phyloP scores from a whole-genome alignment of 2,888 invertebrate species.

The Watsonalla cultraria region DNA sequence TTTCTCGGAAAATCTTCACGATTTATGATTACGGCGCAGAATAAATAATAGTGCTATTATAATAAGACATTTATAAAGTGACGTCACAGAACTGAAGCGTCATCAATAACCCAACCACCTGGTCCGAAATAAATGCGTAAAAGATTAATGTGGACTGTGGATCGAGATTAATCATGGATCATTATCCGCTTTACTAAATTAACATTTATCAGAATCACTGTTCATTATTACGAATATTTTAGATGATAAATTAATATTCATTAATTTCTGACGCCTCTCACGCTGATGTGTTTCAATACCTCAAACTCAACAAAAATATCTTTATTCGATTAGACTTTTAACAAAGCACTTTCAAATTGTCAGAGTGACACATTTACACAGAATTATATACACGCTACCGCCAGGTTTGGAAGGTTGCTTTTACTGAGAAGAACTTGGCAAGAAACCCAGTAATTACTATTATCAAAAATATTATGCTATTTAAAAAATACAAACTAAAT shows the following conservation, averaged over 20 bases:
- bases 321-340: too few species aligned
- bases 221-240: too few species aligned
- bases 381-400: too few species aligned
- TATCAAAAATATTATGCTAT: too few species aligned
- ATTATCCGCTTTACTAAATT: conserved; percentile 14
- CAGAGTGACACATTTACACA: too few species aligned
- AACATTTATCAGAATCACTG: background rate
- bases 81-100: conserved; percentile 7
- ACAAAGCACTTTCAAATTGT: too few species aligned
- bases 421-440: too few species aligned
- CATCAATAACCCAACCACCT: conserved; percentile 34
- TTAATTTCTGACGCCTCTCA: background rate
- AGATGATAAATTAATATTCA: background rate
- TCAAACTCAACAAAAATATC: too few species aligned
- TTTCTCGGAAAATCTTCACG: background rate
- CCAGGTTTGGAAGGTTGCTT: too few species aligned
- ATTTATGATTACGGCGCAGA: background rate
- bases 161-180: conserved; percentile 29
- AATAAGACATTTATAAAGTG: background rate
- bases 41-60: background rate
- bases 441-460: too few species aligned
- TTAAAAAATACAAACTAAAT: too few species aligned
- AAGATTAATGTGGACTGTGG: conserved; percentile 38
- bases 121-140: conserved; percentile 31
- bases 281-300: background rate